These are phyloP conservation scores for Euclidia mi DNA, from an alignment of 2,888 invertebrate species.

Conservation along the genomic window DNA sequence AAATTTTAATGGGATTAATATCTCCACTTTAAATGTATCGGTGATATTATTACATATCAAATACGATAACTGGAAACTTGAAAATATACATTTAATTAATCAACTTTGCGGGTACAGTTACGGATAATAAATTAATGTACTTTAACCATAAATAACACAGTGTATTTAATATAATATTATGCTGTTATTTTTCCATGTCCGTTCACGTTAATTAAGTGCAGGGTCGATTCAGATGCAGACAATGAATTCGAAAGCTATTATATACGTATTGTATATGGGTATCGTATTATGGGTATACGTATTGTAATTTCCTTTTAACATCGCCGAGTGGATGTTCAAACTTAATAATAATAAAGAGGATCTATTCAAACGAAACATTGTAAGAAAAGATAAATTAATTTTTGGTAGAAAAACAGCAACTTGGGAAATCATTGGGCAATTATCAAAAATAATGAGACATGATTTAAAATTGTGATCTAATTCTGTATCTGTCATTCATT, in stretches of 20 bases:
- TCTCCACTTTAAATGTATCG: no score
- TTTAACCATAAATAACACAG: no score
- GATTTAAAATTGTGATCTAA: neutral
- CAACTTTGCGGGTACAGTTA: no score
- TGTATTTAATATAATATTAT: no score
- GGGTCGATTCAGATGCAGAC: conserved; percentile 17
- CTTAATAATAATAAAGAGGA: conserved; percentile 33
- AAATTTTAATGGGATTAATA: no score
- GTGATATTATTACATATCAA: no score
- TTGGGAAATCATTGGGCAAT: conserved; percentile 9
- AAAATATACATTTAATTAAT: no score
- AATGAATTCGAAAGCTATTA: conserved; percentile 19
- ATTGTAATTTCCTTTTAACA: conserved; percentile 31
- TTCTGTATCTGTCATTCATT: no score
- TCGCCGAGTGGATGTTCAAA: conserved; percentile 21
- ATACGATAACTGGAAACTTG: no score
- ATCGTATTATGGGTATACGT: no score
- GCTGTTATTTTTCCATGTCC: conserved; percentile 8
- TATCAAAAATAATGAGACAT: neutral
- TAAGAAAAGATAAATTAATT: conserved; percentile 22
- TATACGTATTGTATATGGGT: no score
- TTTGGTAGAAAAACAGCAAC: conserved; percentile 17
- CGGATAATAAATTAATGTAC: no score
- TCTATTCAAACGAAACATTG: conserved; percentile 21
- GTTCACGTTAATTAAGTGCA: conserved; percentile 17